Percentiles rank a stretch among this genome's conserved stretches.
These are phyloP conservation scores for Leistus spinibarbis DNA, from an alignment of 2,888 invertebrate genomes.

Conservation along the genomic window DNA sequence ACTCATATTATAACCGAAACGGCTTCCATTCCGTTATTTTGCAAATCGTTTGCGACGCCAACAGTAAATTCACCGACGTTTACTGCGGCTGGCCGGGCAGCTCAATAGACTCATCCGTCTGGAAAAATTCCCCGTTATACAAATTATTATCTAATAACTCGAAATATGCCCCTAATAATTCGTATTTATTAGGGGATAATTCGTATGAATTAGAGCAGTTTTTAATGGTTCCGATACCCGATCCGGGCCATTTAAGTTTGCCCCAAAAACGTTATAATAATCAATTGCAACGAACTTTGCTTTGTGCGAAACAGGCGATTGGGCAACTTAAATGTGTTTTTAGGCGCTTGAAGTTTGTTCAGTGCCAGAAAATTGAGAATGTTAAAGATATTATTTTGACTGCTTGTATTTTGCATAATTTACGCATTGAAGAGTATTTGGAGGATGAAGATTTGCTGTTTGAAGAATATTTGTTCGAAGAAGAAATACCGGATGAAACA, in stretches of 20 bases:
- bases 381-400: neutral
- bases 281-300: neutral
- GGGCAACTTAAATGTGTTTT: neutral
- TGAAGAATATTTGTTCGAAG: neutral
- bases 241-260: too few species aligned
- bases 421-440: neutral
- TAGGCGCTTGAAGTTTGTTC: neutral
- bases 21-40: slow-evolving; percentile 9
- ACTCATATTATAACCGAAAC: slow-evolving; percentile 15
- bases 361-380: neutral
- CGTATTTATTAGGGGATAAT: neutral
- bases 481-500: neutral
- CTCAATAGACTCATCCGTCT: slow-evolving; percentile 38
- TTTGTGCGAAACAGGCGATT: neutral
- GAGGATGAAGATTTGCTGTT: neutral
- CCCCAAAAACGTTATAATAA: neutral
- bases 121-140: slow-evolving; percentile 35
- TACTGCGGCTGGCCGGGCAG: slow-evolving; percentile 17
- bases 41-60: slow-evolving; percentile 2
- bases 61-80: slow-evolving; percentile 9
- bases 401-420: neutral
- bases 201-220: neutral
- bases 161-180: neutral
- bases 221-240: neutral
- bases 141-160: neutral